Evolutionary conservation across 2,797 vertebrate genomes (phyloP).

Genomic region (Phyllotis vaccarum): DNA sequence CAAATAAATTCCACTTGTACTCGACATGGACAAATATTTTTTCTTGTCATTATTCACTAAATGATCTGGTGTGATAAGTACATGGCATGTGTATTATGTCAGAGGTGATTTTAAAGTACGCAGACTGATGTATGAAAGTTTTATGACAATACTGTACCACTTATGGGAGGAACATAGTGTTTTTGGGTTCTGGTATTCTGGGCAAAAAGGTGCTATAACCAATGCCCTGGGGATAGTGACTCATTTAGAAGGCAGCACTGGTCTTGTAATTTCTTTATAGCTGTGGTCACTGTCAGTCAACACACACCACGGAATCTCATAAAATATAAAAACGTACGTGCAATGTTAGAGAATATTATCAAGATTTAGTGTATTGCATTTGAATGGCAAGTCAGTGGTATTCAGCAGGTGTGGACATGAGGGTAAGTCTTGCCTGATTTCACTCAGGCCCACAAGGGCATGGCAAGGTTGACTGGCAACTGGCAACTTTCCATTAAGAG

Average conservation of each 20-base stretch:
- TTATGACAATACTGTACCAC: neutral
- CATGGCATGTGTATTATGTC: neutral
- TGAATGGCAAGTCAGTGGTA: neutral
- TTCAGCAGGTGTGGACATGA: neutral
- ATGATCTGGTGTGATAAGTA: neutral
- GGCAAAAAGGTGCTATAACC: neutral
- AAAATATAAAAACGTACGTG: neutral
- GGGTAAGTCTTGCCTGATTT: slow-evolving; percentile 23
- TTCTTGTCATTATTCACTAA: neutral
- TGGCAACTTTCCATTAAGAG: slow-evolving; percentile 21
- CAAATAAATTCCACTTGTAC: neutral
- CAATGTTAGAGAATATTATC: neutral
- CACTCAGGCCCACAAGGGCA: slow-evolving; percentile 48
- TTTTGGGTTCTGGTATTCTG: neutral
- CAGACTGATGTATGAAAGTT: neutral
- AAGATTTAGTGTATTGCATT: neutral
- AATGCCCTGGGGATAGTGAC: neutral
- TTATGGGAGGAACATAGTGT: neutral
- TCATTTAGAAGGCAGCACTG: neutral
- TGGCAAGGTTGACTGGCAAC: neutral
- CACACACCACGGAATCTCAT: neutral
- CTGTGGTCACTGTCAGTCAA: neutral
- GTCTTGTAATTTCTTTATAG: slow-evolving; percentile 1
- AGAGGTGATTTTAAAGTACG: neutral
- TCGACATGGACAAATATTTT: neutral